These are phyloP conservation scores for Chaenodraco wilsoni DNA, from an alignment of 2,797 vertebrate species.

Conservation along the genomic window DNA sequence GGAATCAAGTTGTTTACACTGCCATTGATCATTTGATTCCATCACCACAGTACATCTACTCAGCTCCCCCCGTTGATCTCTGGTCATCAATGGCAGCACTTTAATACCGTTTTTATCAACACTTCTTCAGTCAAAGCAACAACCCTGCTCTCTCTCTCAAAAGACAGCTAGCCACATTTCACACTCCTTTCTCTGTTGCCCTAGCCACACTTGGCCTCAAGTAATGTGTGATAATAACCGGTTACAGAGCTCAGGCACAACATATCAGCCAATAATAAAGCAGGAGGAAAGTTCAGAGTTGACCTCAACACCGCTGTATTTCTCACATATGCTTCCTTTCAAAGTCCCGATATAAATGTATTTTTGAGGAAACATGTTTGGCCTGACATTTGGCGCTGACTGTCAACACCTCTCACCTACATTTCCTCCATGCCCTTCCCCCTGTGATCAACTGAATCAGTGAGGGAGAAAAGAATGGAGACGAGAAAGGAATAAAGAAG, in stretches of 20 bases:
- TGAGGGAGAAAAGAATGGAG: not conserved
- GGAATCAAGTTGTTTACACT: slow-evolving; percentile 13
- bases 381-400: not conserved
- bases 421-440: slow-evolving; percentile 18
- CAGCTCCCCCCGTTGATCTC: slow-evolving; percentile 9
- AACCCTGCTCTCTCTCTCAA: not conserved
- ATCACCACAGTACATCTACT: slow-evolving; percentile 22
- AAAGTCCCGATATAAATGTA: not conserved
- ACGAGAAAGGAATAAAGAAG: not conserved
- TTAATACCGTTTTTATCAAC: not conserved
- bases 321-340: slow-evolving; percentile 11
- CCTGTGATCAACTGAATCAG: slow-evolving; percentile 27
- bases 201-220: slow-evolving; percentile 32
- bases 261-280: slow-evolving; percentile 32
- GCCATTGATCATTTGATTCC: slow-evolving; percentile 28
- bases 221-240: slow-evolving; percentile 50
- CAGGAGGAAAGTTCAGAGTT: slow-evolving; percentile 14
- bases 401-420: slow-evolving; percentile 39
- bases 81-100: slow-evolving; percentile 22
- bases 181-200: not conserved
- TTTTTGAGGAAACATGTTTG: not conserved
- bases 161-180: slow-evolving; percentile 22
- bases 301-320: slow-evolving; percentile 31
- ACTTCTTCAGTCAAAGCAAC: not conserved
- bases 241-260: slow-evolving; percentile 26